A percentile compares a stretch with the other conserved stretches of the same genome.
phyloP scores from a whole-genome alignment of 2,113 vertebrate species.

The Corvus hawaiiensis region DNA sequence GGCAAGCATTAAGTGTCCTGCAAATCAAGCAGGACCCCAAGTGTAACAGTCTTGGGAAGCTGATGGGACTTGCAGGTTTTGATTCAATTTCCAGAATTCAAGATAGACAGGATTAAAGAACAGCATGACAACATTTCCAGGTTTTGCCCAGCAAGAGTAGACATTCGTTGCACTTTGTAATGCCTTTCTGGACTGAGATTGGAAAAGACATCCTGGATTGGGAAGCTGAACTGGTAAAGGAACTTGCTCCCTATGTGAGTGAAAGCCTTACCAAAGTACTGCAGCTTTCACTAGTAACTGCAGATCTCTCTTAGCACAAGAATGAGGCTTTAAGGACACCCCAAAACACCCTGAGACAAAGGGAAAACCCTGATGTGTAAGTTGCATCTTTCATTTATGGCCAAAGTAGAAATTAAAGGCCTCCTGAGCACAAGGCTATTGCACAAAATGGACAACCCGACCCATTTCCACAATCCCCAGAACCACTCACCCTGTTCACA shows the following conservation, averaged over 20 bases:
- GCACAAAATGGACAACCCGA: background rate
- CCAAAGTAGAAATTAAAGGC: background rate
- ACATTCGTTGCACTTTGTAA: background rate
- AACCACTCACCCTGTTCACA: constrained; percentile 80
- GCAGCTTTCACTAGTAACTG: background rate
- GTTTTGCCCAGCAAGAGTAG: background rate
- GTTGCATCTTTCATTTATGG: background rate
- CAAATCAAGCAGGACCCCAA: background rate
- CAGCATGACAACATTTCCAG: background rate
- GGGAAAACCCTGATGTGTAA: background rate
- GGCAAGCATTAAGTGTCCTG: background rate
- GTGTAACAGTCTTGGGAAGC: accelerated
- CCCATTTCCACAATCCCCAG: accelerated
- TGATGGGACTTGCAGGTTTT: background rate
- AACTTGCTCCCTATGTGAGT: background rate
- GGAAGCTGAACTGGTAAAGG: background rate
- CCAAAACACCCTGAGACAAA: background rate
- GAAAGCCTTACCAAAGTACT: background rate
- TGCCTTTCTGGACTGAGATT: background rate
- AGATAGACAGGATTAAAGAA: background rate
- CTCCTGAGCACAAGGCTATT: background rate
- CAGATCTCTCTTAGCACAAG: background rate
- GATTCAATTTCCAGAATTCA: background rate
- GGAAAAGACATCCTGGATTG: background rate
- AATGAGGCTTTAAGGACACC: background rate